Base-by-base conservation (phyloP, 2,888 invertebrate species). In the Ligdia adustata region DNA sequence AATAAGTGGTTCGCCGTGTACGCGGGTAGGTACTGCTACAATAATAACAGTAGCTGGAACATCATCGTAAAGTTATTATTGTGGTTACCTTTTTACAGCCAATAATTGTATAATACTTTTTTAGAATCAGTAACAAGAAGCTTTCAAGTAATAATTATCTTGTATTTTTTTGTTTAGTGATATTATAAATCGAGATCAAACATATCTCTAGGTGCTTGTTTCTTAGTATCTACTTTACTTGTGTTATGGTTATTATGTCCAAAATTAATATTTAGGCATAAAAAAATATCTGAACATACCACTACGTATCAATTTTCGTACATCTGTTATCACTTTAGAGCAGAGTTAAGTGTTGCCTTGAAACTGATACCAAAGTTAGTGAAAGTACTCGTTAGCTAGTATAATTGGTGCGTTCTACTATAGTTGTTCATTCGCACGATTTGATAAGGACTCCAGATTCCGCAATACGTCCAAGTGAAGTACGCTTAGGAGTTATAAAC, bases 381-480 rank as follows among this genome's bases (percentile, higher is more conserved):
- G 87, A 89, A 88, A 88, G 89, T 87, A 69, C 75, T 88, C 80
- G 83, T 86, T 84, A n/a, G n/a, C n/a, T n/a, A 82, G 80, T 76
- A 50, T 85, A 87, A 89, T 85, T 86, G 82, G 77, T 78, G 65
- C 69, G 71, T 74, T 69, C 60, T 63, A 35, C 45, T 48, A 69
- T 62, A 71, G 69, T 69, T 65, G 73, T 80, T 69, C 74, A 73
- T 80, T 79, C 75, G 75, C 77, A 80, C 78, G 75, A 78, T 72
- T 72, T 78, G 82, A 82, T 82, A 84, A 81, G 72, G 52, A 48
- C 51, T 73, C 74, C 69, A 60, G 67, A 66, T 77, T 74, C 68
- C 73, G 76, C 70, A 75, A 76, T 66, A 72, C 60, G 66, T 71
- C 64, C 62, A 61, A 48, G 56, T 67, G 51, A 67, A 63, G 57